Conservation (phyloP, 30 jellyfish, hydroid and myxozoan species). For the Aurelia sp. region DNA sequence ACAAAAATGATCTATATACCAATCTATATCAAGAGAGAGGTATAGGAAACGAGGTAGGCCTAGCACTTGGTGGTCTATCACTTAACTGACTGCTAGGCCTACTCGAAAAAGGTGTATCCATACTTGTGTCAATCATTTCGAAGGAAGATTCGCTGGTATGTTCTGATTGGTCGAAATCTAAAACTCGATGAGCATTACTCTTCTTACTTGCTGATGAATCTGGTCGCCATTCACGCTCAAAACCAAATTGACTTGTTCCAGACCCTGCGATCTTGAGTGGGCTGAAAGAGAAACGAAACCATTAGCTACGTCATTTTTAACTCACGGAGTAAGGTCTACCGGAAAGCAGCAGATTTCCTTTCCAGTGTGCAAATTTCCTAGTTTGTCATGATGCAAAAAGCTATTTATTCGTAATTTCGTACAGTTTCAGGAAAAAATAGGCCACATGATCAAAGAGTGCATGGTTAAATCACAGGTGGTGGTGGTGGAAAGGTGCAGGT, state of each 20-base stretch:
- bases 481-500: no score
- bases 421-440: no score
- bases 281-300: slow-evolving; percentile 39
- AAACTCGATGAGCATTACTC: slow-evolving; percentile 28
- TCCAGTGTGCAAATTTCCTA: no score
- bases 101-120: slow-evolving; percentile 66
- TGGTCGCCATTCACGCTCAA: slow-evolving; percentile 83
- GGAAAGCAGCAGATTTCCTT: no score
- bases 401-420: no score
- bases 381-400: no score
- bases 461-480: no score
- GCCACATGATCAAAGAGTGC: no score
- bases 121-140: slow-evolving; percentile 50
- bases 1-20: no score
- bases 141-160: slow-evolving; percentile 45
- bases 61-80: slow-evolving; percentile 32
- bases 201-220: slow-evolving; percentile 52
- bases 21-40: slow-evolving; percentile 34
- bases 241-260: slow-evolving; percentile 92
- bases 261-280: slow-evolving; percentile 96
- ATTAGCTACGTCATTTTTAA: no score
- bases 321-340: no score
- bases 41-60: slow-evolving; percentile 46
- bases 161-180: slow-evolving; percentile 30
- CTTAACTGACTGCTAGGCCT: slow-evolving; percentile 47